A percentile compares a stretch with the other conserved stretches of the same genome.
These are phyloP conservation scores for Knipowitschia caucasica DNA, from an alignment of 2,797 vertebrate species.

Conservation along the genomic window DNA sequence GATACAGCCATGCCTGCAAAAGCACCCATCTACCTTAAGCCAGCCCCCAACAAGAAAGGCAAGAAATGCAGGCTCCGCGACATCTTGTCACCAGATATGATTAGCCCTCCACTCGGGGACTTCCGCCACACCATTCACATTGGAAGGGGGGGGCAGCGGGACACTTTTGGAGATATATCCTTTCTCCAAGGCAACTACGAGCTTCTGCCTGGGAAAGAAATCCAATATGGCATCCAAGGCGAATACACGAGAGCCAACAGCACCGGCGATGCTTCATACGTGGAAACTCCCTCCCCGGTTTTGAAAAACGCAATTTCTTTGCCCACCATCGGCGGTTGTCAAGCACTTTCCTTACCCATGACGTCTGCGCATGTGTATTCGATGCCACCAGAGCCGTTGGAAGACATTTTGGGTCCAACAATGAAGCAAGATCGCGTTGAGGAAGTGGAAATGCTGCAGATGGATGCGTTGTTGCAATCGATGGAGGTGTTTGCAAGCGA, in stretches of 20 bases:
- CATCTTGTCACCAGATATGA: conserved; percentile 97
- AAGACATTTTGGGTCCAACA: conserved; percentile 54
- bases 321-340: conserved; percentile 91
- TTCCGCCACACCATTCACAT: conserved; percentile 98
- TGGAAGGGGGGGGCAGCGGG: conserved; percentile 90
- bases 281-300: conserved; percentile 94
- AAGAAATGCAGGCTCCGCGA: conserved; percentile 96
- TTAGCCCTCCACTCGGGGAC: conserved; percentile 95
- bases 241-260: conserved; percentile 93
- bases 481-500: conserved; percentile 85
- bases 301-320: conserved; percentile 98
- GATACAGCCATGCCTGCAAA: conserved; percentile 90
- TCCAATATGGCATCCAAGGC: conserved; percentile 74
- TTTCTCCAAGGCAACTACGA: conserved; percentile 97
- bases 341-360: conserved; percentile 89
- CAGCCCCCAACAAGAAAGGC: conserved; percentile 89
- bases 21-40: conserved; percentile 96
- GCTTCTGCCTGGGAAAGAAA: conserved; percentile 86
- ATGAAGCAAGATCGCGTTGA: conserved; percentile 70
- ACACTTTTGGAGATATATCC: conserved; percentile 96
- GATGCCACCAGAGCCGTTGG: conserved; percentile 80
- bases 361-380: conserved; percentile 84
- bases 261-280: conserved; percentile 87
- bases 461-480: conserved; percentile 82
- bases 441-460: conserved; percentile 84